These are phyloP conservation scores for Microtus californicus DNA, from an alignment of 2,797 vertebrate species.

Conservation along the genomic window DNA sequence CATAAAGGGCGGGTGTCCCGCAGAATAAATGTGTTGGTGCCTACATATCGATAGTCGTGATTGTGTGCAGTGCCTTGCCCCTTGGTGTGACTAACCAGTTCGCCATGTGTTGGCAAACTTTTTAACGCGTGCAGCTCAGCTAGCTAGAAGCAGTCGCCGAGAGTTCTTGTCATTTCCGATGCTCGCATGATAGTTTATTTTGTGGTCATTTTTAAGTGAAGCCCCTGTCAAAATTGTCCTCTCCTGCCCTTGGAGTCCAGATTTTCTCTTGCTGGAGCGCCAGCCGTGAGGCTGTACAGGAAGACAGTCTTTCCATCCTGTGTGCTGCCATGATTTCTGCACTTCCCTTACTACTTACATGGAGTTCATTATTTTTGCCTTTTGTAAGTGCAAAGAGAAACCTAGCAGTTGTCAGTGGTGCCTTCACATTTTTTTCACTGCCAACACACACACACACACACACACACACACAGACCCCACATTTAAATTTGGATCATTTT, in stretches of 20 bases:
- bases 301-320: not conserved
- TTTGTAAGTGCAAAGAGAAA: constrained; percentile 21
- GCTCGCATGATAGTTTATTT: not conserved
- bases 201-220: not conserved
- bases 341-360: not conserved
- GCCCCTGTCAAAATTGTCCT: not conserved
- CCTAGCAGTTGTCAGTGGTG: not conserved
- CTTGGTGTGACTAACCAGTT: not conserved
- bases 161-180: constrained; percentile 9
- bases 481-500: constrained; percentile 55
- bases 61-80: not conserved
- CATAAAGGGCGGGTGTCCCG: not conserved
- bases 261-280: not conserved
- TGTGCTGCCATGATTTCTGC: not conserved
- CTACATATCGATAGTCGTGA: not conserved
- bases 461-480: too few relatives aligned
- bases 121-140: not conserved
- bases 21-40: not conserved
- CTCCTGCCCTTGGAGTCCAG: not conserved
- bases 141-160: not conserved
- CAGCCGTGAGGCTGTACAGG: not conserved
- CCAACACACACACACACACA: not conserved
- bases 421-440: not conserved
- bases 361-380: not conserved
- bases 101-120: too few relatives aligned